Evolutionary conservation across 2,888 invertebrate genomes (phyloP).

Genomic region (Psococerastis gibbosa): DNA sequence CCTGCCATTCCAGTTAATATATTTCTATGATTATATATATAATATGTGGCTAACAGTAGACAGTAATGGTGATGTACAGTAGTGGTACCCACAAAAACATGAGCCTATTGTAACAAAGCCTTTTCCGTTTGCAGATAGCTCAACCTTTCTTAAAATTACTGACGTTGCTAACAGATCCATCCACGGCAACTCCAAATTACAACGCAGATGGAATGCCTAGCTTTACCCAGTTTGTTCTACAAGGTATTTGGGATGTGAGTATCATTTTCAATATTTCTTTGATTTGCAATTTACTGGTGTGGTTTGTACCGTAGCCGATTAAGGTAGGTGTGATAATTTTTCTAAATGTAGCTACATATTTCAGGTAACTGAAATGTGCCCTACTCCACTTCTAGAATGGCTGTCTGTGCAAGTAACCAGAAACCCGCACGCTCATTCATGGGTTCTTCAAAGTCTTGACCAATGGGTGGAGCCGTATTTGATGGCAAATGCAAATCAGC

Average conservation of each 20-base stretch:
- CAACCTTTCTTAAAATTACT: constrained; percentile 85
- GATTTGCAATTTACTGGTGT: neutral
- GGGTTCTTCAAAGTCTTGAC: constrained; percentile 82
- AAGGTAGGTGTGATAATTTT: neutral
- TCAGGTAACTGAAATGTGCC: constrained; percentile 58
- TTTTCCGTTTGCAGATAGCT: constrained; percentile 48
- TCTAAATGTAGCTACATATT: neutral
- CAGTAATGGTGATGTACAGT: no score
- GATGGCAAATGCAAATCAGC: constrained; percentile 63
- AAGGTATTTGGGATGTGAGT: constrained; percentile 62
- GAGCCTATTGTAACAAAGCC: no score
- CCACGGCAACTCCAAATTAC: constrained; percentile 34
- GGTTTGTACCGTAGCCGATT: neutral
- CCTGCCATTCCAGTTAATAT: no score
- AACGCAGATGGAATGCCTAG: constrained; percentile 63
- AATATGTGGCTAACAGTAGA: no score
- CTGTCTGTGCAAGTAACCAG: constrained; percentile 62
- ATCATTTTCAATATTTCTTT: neutral
- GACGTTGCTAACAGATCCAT: constrained; percentile 64
- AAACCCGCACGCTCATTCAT: constrained; percentile 76
- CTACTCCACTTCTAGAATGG: constrained; percentile 86
- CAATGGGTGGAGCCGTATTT: constrained; percentile 82
- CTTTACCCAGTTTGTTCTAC: constrained; percentile 74
- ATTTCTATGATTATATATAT: no score
- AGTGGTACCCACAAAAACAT: no score